These are phyloP conservation scores for Mus musculus DNA, from an alignment of 2,113 vertebrate species.

Conservation along the genomic window DNA sequence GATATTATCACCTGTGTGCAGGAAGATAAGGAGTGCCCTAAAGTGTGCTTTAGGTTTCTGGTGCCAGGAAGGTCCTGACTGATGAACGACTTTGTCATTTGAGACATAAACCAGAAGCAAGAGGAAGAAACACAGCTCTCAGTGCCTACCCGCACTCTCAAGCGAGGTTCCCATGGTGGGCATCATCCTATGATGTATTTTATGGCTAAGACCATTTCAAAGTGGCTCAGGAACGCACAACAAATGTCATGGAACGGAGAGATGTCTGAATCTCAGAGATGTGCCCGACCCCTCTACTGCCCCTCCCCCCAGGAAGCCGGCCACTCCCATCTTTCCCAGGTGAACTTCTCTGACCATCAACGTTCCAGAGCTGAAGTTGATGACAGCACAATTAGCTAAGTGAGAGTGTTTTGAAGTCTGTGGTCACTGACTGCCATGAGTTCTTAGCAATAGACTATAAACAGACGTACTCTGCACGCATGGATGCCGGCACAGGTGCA, in stretches of 20 bases:
- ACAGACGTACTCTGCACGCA: no score
- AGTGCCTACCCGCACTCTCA: neutral
- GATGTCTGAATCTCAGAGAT: neutral
- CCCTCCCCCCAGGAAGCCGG: neutral
- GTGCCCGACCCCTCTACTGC: neutral
- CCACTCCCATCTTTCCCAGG: neutral
- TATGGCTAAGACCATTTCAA: neutral
- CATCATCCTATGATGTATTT: neutral
- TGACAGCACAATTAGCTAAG: conserved; percentile 6
- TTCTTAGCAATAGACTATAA: neutral
- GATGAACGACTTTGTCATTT: neutral
- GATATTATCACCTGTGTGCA: neutral
- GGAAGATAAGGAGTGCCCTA: neutral
- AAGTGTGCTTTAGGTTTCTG: neutral
- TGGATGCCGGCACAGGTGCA: neutral
- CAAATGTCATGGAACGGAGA: neutral
- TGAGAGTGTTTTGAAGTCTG: neutral
- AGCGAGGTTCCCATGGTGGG: neutral
- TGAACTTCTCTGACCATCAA: neutral
- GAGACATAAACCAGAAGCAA: neutral
- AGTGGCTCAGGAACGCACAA: neutral
- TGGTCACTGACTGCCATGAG: neutral
- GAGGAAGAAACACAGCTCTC: neutral
- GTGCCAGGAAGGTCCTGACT: neutral
- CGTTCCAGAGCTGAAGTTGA: conserved; percentile 21